Evolutionary conservation across 2,888 invertebrate species (phyloP), one percentile per base, ranked within the genome.

Genomic region (Callyntrura guangdongensis): DNA sequence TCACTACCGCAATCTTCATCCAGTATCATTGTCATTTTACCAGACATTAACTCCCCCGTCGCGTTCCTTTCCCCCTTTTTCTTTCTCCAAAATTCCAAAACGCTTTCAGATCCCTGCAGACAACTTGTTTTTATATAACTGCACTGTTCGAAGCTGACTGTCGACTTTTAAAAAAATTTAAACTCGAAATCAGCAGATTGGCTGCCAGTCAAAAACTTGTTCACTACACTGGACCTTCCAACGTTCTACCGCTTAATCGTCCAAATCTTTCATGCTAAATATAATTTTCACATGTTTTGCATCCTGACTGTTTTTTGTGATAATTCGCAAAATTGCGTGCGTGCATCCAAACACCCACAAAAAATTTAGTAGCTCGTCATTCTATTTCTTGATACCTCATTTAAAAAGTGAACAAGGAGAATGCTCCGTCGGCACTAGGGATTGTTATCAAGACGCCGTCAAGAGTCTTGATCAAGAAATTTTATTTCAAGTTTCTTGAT

Each of bases 41-140:
- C 47, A n/a, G 11, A n/a, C 9, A 27, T 12, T 67, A 27, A n/a
- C n/a, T n/a, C n/a, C n/a, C n/a, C n/a, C n/a, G n/a, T n/a, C n/a
- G n/a, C n/a, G n/a, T n/a, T n/a, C n/a, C 25, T 11, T 27, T 27
- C 14, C 11, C 45, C 17, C 11, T 45, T 69, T 45, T n/a, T 8
- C n/a, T 45, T 45, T 6, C 45, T 69, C 45, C 45, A 17, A 25
- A 74, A 17, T 6, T 17, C n/a, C 17, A 45, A 20, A 25, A 20
- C 47, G 25, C 2, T 74, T 74, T 11, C 45, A 74, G 59, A 81
- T 81, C 79, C 79, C 79, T 81, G 17, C 79, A 81, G 79, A 36
- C 0, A 81, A 81, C 27, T 59, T 12, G n/a, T n/a, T n/a, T n/a
- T n/a, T n/a, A n/a, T n/a, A n/a, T n/a, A n/a, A n/a, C n/a, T n/a